Conservation (phyloP, 2,113 vertebrate genomes). For the Tychaedon coryphoeus region DNA sequence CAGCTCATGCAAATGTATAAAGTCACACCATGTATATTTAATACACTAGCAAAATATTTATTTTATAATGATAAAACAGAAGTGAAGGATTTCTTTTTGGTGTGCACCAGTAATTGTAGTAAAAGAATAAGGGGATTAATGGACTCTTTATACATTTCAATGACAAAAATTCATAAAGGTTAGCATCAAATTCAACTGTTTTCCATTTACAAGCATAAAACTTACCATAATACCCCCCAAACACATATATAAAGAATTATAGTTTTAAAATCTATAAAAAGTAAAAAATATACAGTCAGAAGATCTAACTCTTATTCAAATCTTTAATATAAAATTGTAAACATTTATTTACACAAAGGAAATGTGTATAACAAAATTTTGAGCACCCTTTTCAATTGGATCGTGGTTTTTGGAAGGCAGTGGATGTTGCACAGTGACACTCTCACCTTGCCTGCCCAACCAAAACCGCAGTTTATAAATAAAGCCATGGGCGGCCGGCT, state of each 20-base stretch:
- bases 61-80: conserved; percentile 80
- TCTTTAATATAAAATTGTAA: conserved; percentile 88
- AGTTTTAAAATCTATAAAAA: conserved; percentile 87
- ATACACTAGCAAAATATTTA: conserved; percentile 87
- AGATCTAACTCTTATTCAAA: conserved; percentile 80
- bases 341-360: conserved; percentile 88
- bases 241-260: conserved; percentile 84
- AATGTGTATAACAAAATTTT: conserved; percentile 77
- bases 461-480: conserved; percentile 74
- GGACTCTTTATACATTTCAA: conserved; percentile 77
- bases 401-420: conserved; percentile 70
- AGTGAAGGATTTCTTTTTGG: conserved; percentile 79
- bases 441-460: conserved; percentile 55
- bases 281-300: conserved; percentile 89
- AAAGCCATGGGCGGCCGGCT: conserved; percentile 72
- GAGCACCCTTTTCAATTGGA: conserved; percentile 79
- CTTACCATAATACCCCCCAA: conserved; percentile 73
- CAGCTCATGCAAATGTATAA: neutral
- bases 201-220: conserved; percentile 79
- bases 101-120: conserved; percentile 78
- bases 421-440: conserved; percentile 63
- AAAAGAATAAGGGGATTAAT: conserved; percentile 79
- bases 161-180: conserved; percentile 75
- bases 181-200: conserved; percentile 76
- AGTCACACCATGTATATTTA: conserved; percentile 52